Evolutionary conservation across 2,113 vertebrate species (phyloP).

Genomic region (Labeo rohita): DNA sequence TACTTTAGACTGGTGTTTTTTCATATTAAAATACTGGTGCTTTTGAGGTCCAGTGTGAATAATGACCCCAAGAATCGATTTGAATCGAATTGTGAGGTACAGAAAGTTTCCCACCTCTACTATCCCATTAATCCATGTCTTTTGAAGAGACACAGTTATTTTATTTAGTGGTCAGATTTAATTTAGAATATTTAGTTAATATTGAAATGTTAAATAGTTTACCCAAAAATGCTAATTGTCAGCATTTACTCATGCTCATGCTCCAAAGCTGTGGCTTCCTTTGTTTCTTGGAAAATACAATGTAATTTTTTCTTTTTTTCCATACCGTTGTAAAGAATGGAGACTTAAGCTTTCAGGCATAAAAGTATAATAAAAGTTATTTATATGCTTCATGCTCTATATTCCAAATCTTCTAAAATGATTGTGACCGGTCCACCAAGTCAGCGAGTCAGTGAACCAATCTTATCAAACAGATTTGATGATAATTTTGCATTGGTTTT

Average conservation of each 20-base stretch:
- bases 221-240: not conserved
- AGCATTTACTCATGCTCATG: not conserved
- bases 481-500: not conserved
- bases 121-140: not conserved
- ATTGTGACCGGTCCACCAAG: not conserved
- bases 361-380: not conserved
- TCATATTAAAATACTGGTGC: too few species aligned
- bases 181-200: not conserved
- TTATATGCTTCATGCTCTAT: not conserved
- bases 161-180: not conserved
- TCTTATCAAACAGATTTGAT: not conserved
- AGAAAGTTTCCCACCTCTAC: too few species aligned
- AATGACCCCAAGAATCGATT: too few species aligned
- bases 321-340: not conserved
- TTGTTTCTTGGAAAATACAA: not conserved
- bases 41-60: too few species aligned
- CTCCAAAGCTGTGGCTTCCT: not conserved
- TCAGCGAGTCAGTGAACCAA: not conserved
- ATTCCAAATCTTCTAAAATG: not conserved
- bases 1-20: too few species aligned
- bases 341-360: not conserved
- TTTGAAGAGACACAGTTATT: not conserved
- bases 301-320: not conserved
- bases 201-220: not conserved
- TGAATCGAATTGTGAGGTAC: too few species aligned